phyloP scores from a whole-genome alignment of 2,888 invertebrate species.

The Boloria selene region DNA sequence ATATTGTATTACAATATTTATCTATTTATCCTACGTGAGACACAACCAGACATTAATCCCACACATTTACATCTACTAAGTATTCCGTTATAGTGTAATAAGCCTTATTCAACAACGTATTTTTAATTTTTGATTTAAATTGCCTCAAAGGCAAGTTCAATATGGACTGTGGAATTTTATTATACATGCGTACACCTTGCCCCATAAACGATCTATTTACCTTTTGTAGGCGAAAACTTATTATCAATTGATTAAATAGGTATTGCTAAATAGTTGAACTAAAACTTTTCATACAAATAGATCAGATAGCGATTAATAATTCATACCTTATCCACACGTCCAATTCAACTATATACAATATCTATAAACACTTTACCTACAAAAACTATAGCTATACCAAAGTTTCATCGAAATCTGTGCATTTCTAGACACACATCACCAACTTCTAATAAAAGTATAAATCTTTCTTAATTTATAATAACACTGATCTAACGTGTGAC shows the following conservation, averaged over 20 bases:
- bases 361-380: not conserved
- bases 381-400: constrained; percentile 6
- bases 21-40: no score
- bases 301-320: not conserved
- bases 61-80: no score
- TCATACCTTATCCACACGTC: not conserved
- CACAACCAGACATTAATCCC: no score
- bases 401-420: constrained; percentile 10
- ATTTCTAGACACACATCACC: constrained; percentile 9
- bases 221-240: no score
- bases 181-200: no score
- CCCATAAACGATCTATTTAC: no score
- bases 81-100: no score
- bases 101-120: no score
- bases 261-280: not conserved
- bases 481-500: not conserved
- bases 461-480: constrained; percentile 2
- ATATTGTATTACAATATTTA: no score
- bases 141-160: no score
- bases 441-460: constrained; percentile 10
- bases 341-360: not conserved
- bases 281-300: not conserved
- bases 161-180: no score
- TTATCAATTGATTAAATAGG: not conserved
- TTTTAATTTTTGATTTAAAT: no score